A percentile compares a stretch with the other conserved stretches of the same genome.
Conservation (phyloP, 2,797 vertebrate genomes). For the Ceryle rudis region DNA sequence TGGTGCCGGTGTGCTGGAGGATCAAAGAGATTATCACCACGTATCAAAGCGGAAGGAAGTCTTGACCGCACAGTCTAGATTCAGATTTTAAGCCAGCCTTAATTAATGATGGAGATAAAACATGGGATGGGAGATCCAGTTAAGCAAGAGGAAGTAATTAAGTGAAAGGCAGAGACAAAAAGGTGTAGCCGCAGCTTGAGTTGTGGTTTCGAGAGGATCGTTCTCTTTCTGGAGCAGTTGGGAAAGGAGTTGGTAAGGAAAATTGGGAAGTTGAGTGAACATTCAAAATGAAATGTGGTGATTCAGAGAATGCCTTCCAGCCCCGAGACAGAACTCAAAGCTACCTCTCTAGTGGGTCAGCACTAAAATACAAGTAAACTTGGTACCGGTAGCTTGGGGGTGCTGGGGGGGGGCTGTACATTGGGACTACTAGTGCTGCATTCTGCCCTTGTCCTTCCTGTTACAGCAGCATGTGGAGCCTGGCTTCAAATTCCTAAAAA, state of each 20-base stretch:
- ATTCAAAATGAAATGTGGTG: background rate
- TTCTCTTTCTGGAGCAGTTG: background rate
- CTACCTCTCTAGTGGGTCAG: background rate
- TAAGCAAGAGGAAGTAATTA: background rate
- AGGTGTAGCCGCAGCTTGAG: background rate
- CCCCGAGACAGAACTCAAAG: background rate
- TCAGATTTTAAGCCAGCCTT: background rate
- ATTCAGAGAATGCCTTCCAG: background rate
- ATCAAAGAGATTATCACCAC: slow-evolving; percentile 8
- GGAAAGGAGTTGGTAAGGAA: background rate
- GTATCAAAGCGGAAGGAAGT: background rate
- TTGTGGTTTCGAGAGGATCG: background rate
- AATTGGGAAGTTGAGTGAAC: background rate
- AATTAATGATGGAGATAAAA: slow-evolving; percentile 4
- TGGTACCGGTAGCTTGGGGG: background rate
- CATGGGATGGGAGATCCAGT: background rate
- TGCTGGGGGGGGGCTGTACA: too few relatives aligned
- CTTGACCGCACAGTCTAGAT: background rate
- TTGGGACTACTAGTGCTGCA: too few relatives aligned
- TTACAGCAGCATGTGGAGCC: background rate
- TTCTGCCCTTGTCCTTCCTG: too few relatives aligned
- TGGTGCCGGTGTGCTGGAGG: background rate
- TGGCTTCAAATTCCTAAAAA: background rate
- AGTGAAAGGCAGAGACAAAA: background rate
- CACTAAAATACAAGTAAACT: background rate